Evolutionary conservation across 2,888 invertebrate genomes (phyloP).

Genomic region (Pheosia tremula): DNA sequence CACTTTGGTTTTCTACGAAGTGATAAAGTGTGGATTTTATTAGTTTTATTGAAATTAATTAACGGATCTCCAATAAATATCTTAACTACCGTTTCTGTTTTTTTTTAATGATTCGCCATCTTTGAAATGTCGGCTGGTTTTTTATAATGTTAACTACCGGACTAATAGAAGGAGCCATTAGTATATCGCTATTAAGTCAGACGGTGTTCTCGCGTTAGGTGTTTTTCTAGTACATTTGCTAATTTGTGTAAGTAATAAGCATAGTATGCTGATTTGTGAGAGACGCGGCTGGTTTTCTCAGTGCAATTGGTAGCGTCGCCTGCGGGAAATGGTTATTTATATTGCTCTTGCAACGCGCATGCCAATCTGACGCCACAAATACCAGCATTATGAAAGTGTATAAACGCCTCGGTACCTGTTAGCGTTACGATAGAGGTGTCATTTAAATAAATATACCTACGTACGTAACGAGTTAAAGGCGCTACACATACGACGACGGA

Average conservation of each 20-base stretch:
- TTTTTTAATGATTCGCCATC: constrained; percentile 40
- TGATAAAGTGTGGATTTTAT: constrained; percentile 56
- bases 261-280: background rate
- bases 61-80: constrained; percentile 46
- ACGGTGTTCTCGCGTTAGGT: constrained; percentile 20
- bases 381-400: constrained; percentile 3
- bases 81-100: constrained; percentile 47
- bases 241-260: background rate
- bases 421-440: constrained; percentile 10
- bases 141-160: constrained; percentile 40
- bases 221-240: constrained; percentile 3
- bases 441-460: constrained; percentile 6
- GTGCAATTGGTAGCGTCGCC: background rate
- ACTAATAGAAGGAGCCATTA: constrained; percentile 37
- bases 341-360: background rate
- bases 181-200: constrained; percentile 22
- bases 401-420: constrained; percentile 14
- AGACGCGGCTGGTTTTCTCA: constrained; percentile 2
- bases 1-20: constrained; percentile 49
- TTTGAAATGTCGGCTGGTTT: constrained; percentile 36
- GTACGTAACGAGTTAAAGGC: constrained; percentile 10
- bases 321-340: constrained; percentile 5
- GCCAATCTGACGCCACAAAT: background rate
- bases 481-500: constrained; percentile 10
- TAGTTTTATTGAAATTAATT: constrained; percentile 51